Evolutionary conservation across 2,113 vertebrate species (phyloP), one percentile per base, ranked within the genome.

Genomic region (Campylomormyrus numenius): DNA sequence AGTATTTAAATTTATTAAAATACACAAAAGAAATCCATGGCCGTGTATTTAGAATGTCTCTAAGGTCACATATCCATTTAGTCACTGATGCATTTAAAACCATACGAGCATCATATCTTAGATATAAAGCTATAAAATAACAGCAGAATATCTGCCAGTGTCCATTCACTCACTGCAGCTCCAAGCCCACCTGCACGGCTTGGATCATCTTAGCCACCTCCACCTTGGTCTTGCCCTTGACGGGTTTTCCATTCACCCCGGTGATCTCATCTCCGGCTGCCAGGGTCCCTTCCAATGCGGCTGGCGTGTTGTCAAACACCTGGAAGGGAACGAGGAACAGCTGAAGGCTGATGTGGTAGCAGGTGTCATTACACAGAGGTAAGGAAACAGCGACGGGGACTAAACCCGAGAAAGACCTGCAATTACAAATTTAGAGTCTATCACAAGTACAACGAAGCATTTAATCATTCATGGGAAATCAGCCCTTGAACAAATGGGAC

Each of bases 131-230:
- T 50, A 87, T 50, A 15, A 48, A 2, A 6, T 3, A 24, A 13
- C 49, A 66, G 19, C 35, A 88, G 24, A 46, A n/a, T 13, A 42
- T 66, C 87, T 45, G 31, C 39, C 50, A 27, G 39, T 77, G 13
- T 50, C 56, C 90, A 21, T 48, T 80, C 19, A 11, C 87, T 9
- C 5, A 8, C 89, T 49, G 80, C 11, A 88, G 91, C 95, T 58
- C 53, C 84, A 10, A n/a, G 35, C 86, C 74, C 90, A 99, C 98
- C 98, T 99, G 98, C 90, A 99, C 98, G 93, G 96, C 95, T 94
- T 99, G 98, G 92, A 99, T 99, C 98, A 99, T 99, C 96, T 98
- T 99, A 15, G 98, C 98, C 94, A 99, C 98, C 92, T 99, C 98
- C 93, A 99, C 98, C 93, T 99, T 99, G 17, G 98, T 99, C 89